phyloP scores from a whole-genome alignment of 2,888 invertebrate genomes.

The Luperina testacea region DNA sequence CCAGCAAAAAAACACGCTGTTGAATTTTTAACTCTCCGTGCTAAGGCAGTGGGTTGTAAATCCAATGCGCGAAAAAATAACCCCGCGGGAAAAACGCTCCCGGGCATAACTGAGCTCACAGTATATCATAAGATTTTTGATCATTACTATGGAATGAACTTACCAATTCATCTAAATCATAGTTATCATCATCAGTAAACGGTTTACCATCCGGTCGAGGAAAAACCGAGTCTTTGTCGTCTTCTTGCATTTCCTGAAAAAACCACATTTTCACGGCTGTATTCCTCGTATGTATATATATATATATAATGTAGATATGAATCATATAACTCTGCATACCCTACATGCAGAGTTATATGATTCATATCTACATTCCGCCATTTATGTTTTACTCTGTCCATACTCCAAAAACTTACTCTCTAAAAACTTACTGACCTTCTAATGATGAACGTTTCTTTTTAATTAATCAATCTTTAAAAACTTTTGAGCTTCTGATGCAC shows the following conservation, averaged over 20 bases:
- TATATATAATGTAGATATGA: no score
- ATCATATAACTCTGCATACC: no score
- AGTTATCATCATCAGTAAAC: not conserved
- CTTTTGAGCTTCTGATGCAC: not conserved
- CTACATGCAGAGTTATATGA: not conserved
- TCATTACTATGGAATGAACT: constrained; percentile 6
- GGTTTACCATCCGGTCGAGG: constrained; percentile 16
- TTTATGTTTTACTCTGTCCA: not conserved
- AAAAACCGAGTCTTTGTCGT: not conserved
- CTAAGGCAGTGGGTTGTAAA: not conserved
- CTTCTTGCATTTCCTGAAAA: constrained; percentile 13
- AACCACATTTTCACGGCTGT: no score
- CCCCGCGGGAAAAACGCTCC: no score
- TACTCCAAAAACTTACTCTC: not conserved
- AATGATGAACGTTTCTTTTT: not conserved
- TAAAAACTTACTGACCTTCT: not conserved
- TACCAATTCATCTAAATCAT: constrained; percentile 39
- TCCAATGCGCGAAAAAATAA: not conserved
- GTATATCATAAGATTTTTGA: not conserved
- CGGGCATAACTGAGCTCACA: no score
- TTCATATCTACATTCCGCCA: not conserved
- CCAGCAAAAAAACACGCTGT: no score
- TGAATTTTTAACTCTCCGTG: no score
- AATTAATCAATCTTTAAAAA: not conserved
- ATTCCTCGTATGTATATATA: no score